Conservation (phyloP, 2,888 invertebrate genomes). For the Conomelus anceps region DNA sequence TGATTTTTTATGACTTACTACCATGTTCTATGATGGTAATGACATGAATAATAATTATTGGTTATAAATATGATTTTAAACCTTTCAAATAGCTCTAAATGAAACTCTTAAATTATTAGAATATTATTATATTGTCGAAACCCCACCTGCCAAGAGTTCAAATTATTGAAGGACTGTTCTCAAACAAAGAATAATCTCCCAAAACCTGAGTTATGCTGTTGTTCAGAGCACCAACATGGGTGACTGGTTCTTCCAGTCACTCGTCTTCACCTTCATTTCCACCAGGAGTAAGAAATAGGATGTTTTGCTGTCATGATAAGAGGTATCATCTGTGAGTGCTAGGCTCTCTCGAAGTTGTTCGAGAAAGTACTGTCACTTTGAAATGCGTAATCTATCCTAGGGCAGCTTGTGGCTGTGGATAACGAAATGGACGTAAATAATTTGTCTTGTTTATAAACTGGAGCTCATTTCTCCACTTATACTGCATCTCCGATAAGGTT, state of each 20-base stretch:
- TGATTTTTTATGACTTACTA: too few species aligned
- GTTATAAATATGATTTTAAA: too few species aligned
- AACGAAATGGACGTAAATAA: background rate
- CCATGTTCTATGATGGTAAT: too few species aligned
- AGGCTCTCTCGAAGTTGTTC: background rate
- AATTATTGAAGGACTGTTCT: too few species aligned
- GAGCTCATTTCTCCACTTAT: background rate
- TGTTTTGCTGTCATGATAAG: background rate
- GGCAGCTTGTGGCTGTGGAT: background rate
- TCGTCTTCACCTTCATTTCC: background rate
- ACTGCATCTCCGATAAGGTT: background rate
- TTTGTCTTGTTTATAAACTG: background rate
- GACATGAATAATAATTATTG: too few species aligned
- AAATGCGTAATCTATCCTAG: background rate
- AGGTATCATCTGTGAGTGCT: background rate
- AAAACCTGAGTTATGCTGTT: background rate
- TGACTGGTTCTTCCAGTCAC: background rate
- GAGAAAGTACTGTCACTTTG: background rate
- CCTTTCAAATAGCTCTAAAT: too few species aligned
- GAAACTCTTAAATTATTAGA: too few species aligned
- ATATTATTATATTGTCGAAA: too few species aligned
- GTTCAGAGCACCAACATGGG: background rate
- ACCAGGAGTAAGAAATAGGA: background rate
- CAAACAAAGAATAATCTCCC: background rate
- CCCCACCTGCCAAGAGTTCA: too few species aligned